Conservation (phyloP, 2,797 vertebrate species). For the Pantherophis alleghaniensis region DNA sequence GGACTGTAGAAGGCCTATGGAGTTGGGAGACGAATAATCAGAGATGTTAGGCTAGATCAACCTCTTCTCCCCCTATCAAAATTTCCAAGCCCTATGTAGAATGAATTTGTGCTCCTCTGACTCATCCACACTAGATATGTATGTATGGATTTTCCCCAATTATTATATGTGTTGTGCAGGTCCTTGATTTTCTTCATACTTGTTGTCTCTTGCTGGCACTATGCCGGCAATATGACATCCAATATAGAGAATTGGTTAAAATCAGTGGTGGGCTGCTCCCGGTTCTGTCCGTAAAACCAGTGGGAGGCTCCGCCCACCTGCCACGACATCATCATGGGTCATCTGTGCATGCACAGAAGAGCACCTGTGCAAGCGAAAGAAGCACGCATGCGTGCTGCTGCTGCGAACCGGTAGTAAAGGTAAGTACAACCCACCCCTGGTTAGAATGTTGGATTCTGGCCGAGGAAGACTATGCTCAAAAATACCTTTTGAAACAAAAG, state of each 20-base stretch:
- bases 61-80: neutral
- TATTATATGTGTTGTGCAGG: neutral
- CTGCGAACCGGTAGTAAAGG: too few species aligned
- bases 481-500: neutral
- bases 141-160: neutral
- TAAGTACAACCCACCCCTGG: too few species aligned
- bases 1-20: neutral
- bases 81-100: neutral
- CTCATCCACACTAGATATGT: neutral
- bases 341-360: too few species aligned
- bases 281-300: too few species aligned
- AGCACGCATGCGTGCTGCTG: too few species aligned
- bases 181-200: neutral
- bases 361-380: too few species aligned
- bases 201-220: neutral
- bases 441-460: neutral
- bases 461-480: neutral
- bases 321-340: too few species aligned
- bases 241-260: neutral
- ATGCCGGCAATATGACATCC: neutral
- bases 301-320: too few species aligned
- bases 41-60: neutral
- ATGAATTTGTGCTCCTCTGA: neutral
- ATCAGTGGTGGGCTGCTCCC: too few species aligned
- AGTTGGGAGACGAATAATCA: neutral